Base-by-base conservation (phyloP, 2,113 vertebrate genomes). In the Sphaerodactylus townsendi region DNA sequence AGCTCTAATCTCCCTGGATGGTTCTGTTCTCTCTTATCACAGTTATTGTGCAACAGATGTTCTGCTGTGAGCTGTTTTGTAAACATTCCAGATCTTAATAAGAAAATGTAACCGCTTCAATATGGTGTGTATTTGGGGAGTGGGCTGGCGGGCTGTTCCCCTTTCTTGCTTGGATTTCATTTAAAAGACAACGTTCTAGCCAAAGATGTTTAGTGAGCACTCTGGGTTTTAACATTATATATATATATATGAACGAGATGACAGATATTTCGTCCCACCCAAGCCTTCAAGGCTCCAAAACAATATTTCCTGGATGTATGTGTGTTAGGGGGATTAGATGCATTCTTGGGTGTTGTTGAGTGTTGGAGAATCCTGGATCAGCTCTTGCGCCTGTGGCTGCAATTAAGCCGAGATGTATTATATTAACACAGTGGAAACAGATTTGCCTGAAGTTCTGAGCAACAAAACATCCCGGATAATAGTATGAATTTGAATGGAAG, bases 31-130 rank as follows among this genome's bases (percentile, higher is more conserved):
- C 53, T 35, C 53, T 37, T 85, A 62, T 84, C 53, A 37, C 68
- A 30, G 33, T 46, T 37, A 64, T 85, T 64, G 68, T 72, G 53
- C 76, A 85, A 37, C 76, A 79, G 39, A 85, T 72, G 83, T 62
- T 79, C 69, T 64, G 39, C 23, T 72, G 53, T 64, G 78, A 78
- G 66, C 35, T 78, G 39, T 62, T 77, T 70, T 77, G 59, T 59
- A 62, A 84, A 84, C n/a, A 53, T 72, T 78, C 21, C n/a, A 72
- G 23, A 72, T 64, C 77, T 79, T 85, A 78, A 78, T 79, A 62
- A 85, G 56, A 64, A 78, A 71, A 44, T 66, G 44, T 69, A 69
- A 59, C 46, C 30, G 19, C 35, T 62, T 69, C 44, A 23, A 35
- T 37, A 11, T 59, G 75, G 59, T 35, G 19, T 62, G 30, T 23